Base-by-base conservation (phyloP, 2,797 vertebrate genomes). In the Catharus ustulatus region DNA sequence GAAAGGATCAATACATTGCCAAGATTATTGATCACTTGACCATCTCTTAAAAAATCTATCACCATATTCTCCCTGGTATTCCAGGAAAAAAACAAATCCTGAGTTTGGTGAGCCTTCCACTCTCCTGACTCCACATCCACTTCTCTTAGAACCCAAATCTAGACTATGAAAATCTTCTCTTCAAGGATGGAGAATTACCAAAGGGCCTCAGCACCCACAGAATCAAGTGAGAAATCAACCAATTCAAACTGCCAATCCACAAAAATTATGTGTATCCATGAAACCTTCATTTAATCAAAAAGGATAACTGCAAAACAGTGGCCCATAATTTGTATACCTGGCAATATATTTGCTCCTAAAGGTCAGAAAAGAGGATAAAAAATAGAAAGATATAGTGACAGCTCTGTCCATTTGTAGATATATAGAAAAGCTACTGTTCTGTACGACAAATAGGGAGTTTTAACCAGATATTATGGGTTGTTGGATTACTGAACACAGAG, bases 311-410 rank as follows among this genome's bases (percentile, higher is more conserved):
- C 27, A 24, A 49, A 87, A 15, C 9, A 20, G 10, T 19, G 67
- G 46, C 24, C 20, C 1, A 0, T 61, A 67, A 67, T 57, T 36
- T 2, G 1, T 38, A 55, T 11, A 20, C 1, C 30, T 72, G 40
- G 16, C 4, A 68, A 66, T 29, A 6, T 22, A 55, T 71, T 87
- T 69, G 64, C 24, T 93, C 38, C 57, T 76, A 51, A 74, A 77
- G 32, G 15, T 4, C 58, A 68, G 42, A 38, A 64, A 89, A 62
- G 36, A 45, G 10, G 20, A 59, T 40, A 40, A 30, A 24, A 78
- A 48, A 12, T 34, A 55, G 43, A 66, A 87, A 49, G 23, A 45
- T 7, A 2, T 22, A 78, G 15, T 80, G 36, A 72, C 14, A 46
- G 6, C 32, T 81, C 10, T 32, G 23, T 43, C 27, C 48, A 45